phyloP scores from a whole-genome alignment of 2,797 vertebrate genomes.

The Taeniopygia guttata region DNA sequence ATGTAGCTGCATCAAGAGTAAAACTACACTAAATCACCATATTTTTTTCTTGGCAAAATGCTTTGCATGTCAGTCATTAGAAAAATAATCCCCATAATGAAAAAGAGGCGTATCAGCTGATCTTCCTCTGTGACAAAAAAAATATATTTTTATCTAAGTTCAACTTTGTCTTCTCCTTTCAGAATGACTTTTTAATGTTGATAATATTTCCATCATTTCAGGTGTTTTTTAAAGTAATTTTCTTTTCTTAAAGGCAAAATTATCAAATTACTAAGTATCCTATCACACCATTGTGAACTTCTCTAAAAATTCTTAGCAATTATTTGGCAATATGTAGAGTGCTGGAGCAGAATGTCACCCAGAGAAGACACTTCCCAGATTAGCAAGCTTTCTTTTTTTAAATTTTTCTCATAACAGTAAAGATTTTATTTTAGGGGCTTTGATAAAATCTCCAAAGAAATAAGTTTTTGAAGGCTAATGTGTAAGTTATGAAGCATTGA shows the following conservation, averaged over 20 bases:
- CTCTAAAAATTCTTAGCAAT: neutral
- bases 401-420: neutral
- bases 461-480: neutral
- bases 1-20: neutral
- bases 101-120: neutral
- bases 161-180: neutral
- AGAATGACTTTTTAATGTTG: neutral
- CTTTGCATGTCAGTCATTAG: neutral
- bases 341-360: neutral
- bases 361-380: neutral
- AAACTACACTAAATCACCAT: neutral
- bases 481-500: neutral
- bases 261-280: neutral
- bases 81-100: neutral
- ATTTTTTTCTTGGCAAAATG: neutral
- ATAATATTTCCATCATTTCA: neutral
- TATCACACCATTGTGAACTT: neutral
- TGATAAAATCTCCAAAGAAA: neutral
- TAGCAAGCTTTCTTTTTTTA: neutral
- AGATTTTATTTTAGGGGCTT: neutral
- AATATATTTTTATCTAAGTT: neutral
- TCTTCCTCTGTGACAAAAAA: neutral
- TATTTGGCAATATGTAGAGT: neutral
- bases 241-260: neutral
- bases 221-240: neutral